These are phyloP conservation scores for Alentia gelatinosa DNA, from an alignment of 2,888 invertebrate genomes.

Conservation along the genomic window DNA sequence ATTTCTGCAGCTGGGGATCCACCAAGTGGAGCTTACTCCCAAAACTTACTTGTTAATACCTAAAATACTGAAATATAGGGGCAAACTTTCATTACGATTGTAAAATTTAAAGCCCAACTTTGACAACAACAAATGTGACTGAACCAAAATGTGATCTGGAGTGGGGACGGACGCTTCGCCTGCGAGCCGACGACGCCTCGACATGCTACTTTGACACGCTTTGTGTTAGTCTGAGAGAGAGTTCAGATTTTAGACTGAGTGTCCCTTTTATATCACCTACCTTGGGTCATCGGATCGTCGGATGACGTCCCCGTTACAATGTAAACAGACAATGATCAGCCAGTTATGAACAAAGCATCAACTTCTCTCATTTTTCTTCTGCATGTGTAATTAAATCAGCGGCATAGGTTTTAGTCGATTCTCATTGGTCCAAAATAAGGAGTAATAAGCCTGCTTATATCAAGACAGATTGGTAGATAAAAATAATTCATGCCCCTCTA, in stretches of 20 bases:
- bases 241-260: too few relatives aligned
- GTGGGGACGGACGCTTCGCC: not conserved
- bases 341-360: not conserved
- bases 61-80: too few relatives aligned
- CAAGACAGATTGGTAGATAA: too few relatives aligned
- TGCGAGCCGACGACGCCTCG: not conserved
- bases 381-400: conserved; percentile 49
- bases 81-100: too few relatives aligned
- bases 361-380: conserved; percentile 41
- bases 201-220: too few relatives aligned
- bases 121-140: not conserved
- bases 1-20: too few relatives aligned
- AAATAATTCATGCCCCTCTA: too few relatives aligned
- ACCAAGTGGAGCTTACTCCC: too few relatives aligned
- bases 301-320: conserved; percentile 50
- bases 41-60: too few relatives aligned
- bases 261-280: not conserved
- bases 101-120: not conserved
- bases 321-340: conserved; percentile 47
- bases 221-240: too few relatives aligned
- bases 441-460: too few relatives aligned
- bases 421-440: conserved; percentile 39
- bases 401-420: not conserved
- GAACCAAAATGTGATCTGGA: not conserved
- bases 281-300: conserved; percentile 33